Percentiles rank a stretch among this genome's conserved stretches.
These are phyloP conservation scores for Sycophaga agraensis DNA, from an alignment of 1,140 invertebrate genomes.

Conservation along the genomic window DNA sequence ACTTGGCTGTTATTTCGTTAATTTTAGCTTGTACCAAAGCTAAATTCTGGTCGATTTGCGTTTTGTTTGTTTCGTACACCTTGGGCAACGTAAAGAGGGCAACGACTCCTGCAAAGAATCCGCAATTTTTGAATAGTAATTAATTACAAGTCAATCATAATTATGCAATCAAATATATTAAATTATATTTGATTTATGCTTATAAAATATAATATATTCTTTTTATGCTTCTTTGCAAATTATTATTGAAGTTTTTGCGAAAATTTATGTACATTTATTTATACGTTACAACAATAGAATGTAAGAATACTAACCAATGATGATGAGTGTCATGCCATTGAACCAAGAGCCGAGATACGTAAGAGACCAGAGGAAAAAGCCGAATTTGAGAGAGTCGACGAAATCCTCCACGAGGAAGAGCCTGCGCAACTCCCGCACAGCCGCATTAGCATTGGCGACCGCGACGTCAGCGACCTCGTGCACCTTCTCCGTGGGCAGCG, in stretches of 20 bases:
- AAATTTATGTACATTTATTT: too few species aligned
- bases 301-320: constrained; percentile 75
- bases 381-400: constrained; percentile 94
- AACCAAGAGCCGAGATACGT: constrained; percentile 97
- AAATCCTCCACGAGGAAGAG: constrained; percentile 95
- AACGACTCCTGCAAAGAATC: constrained; percentile 76
- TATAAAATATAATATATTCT: too few species aligned
- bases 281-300: too few species aligned
- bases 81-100: constrained; percentile 94
- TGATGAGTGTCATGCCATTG: constrained; percentile 96
- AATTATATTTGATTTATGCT: too few species aligned
- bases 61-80: constrained; percentile 97
- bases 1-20: constrained; percentile 87
- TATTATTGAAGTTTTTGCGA: too few species aligned
- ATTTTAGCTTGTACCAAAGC: constrained; percentile 84
- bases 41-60: constrained; percentile 92
- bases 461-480: constrained; percentile 81
- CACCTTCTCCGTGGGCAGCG: constrained; percentile 83
- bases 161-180: too few species aligned
- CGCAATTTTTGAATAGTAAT: not conserved
- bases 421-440: constrained; percentile 78
- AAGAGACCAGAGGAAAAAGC: constrained; percentile 87
- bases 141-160: too few species aligned
- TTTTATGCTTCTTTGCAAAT: too few species aligned
- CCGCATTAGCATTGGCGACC: constrained; percentile 81